These are phyloP conservation scores for Arrhamphus sclerolepis DNA, from an alignment of 2,797 vertebrate genomes.

Conservation along the genomic window DNA sequence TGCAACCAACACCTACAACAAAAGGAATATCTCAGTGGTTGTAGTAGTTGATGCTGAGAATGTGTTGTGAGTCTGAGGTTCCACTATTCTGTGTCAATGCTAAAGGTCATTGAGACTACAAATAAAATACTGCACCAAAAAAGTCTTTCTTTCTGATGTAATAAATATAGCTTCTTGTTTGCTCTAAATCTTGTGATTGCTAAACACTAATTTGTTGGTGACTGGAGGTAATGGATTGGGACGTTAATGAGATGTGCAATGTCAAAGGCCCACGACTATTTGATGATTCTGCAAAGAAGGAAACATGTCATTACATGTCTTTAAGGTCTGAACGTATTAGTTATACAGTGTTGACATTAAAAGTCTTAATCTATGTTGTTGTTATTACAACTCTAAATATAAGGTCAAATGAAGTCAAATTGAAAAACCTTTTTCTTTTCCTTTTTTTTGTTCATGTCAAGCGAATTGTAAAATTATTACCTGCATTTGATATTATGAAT, in stretches of 20 bases:
- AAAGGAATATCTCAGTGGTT: conserved; percentile 6
- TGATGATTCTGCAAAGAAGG: conserved; percentile 7
- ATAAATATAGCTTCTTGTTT: background rate
- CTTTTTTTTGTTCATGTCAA: background rate
- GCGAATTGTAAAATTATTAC: background rate
- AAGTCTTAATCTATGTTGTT: no score
- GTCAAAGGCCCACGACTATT: background rate
- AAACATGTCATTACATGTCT: conserved; percentile 1
- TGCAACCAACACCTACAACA: conserved; percentile 59
- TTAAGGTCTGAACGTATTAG: background rate
- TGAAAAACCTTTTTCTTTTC: no score
- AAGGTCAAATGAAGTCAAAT: no score
- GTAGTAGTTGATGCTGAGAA: background rate
- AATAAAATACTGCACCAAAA: background rate
- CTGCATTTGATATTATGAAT: background rate
- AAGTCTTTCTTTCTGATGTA: conserved; percentile 1
- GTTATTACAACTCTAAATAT: no score
- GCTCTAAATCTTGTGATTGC: background rate
- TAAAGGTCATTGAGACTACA: background rate
- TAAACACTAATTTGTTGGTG: conserved; percentile 12
- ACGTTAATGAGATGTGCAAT: conserved; percentile 5
- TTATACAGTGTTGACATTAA: no score
- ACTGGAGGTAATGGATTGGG: conserved; percentile 1
- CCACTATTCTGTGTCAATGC: background rate
- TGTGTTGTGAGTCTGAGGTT: background rate